phyloP scores from a whole-genome alignment of 2,797 vertebrate species.

The Rhabdomys pumilio region DNA sequence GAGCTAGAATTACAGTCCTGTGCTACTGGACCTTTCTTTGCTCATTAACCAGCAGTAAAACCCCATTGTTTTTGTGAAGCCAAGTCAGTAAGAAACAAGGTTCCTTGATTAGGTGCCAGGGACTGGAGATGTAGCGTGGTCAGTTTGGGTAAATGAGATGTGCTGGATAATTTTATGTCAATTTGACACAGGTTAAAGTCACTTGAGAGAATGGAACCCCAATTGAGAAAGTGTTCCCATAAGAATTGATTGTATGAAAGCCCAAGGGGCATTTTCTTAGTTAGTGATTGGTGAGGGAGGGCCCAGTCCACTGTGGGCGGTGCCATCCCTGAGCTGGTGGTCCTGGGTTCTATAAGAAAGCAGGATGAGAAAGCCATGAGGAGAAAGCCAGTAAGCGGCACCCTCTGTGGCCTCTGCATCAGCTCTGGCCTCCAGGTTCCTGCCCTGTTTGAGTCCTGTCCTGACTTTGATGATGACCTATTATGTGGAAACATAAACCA shows the following conservation, averaged over 20 bases:
- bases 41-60: not conserved
- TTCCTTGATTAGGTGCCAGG: not conserved
- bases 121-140: not conserved
- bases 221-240: not conserved
- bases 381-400: not conserved
- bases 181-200: not conserved
- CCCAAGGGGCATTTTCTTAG: not conserved
- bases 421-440: not conserved
- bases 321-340: not conserved
- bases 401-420: not conserved
- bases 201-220: not conserved
- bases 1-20: not conserved
- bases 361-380: not conserved
- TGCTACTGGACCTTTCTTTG: not conserved
- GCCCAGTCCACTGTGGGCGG: not conserved
- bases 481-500: not conserved
- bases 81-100: not conserved
- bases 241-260: not conserved
- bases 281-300: not conserved
- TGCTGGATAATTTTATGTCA: not conserved
- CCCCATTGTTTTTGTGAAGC: not conserved
- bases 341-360: not conserved
- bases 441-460: not conserved
- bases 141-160: not conserved
- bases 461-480: not conserved